phyloP scores from a whole-genome alignment of 53 echinoderm and acorn worm genomes.

The Holothuria scabra region DNA sequence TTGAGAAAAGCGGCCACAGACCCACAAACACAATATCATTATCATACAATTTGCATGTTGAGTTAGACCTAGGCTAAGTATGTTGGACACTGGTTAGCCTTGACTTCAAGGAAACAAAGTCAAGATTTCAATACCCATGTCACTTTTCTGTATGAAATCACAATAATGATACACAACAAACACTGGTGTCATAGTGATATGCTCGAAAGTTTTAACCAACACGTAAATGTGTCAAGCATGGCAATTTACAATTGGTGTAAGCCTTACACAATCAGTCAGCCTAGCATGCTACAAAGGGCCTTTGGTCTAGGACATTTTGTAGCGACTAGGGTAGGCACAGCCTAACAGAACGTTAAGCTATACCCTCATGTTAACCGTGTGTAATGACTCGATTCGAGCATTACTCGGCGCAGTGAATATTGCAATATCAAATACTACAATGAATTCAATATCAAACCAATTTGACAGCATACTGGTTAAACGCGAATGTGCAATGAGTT shows the following conservation, averaged over 20 bases:
- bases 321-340: constrained; percentile 17
- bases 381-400: background rate
- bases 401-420: constrained; percentile 10
- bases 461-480: constrained; percentile 27
- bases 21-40: too few relatives aligned
- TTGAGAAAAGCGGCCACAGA: too few relatives aligned
- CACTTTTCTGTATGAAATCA: constrained; percentile 22
- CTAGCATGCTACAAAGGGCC: background rate
- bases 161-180: background rate
- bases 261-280: background rate
- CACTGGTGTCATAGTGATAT: background rate
- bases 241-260: constrained; percentile 10
- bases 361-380: constrained; percentile 4
- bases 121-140: background rate
- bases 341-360: background rate
- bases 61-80: background rate
- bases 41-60: too few relatives aligned
- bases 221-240: constrained; percentile 4
- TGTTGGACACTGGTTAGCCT: constrained; percentile 17
- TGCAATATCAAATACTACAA: background rate
- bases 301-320: background rate
- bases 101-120: background rate
- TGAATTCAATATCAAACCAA: background rate
- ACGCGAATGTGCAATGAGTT: constrained; percentile 19
- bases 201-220: background rate